Evolutionary conservation across 2,113 vertebrate genomes (phyloP).

Genomic region (Varanus komodoensis): DNA sequence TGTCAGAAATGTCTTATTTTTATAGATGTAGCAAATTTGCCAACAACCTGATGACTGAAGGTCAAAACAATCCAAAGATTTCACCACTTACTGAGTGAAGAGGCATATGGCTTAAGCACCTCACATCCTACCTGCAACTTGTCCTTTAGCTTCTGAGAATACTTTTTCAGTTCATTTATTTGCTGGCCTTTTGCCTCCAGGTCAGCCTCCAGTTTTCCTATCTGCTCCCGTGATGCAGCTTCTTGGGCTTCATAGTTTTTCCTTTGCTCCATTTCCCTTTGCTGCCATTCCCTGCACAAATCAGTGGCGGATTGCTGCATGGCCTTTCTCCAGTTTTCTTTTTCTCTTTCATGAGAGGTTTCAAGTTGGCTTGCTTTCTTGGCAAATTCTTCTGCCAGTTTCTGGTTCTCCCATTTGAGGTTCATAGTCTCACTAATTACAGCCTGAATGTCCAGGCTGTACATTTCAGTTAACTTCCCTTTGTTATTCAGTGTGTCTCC

Average conservation of each 20-base stretch:
- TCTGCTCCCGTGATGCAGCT: constrained; percentile 81
- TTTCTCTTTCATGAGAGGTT: constrained; percentile 77
- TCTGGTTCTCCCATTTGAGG: constrained; percentile 74
- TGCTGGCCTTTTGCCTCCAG: constrained; percentile 85
- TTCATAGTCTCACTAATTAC: constrained; percentile 76
- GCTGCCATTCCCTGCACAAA: constrained; percentile 84
- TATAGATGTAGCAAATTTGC: constrained; percentile 12
- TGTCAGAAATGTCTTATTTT: neutral
- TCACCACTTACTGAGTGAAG: neutral
- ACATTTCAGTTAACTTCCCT: constrained; percentile 47
- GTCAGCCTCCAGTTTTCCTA: constrained; percentile 88
- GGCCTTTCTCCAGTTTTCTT: constrained; percentile 78
- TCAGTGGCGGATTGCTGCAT: constrained; percentile 82
- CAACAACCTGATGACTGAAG: constrained; percentile 20
- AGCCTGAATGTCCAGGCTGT: constrained; percentile 41
- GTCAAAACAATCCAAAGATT: neutral
- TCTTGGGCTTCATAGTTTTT: constrained; percentile 82
- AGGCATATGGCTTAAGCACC: neutral
- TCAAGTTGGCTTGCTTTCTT: constrained; percentile 76
- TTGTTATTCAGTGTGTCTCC: constrained; percentile 53
- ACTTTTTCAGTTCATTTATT: constrained; percentile 86
- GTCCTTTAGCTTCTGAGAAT: constrained; percentile 88
- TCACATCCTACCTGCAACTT: constrained; percentile 84
- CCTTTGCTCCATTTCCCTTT: constrained; percentile 87
- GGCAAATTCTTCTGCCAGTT: constrained; percentile 74